Evolutionary conservation across 2,113 vertebrate genomes (phyloP).

Genomic region (Sceloporus tristichus): DNA sequence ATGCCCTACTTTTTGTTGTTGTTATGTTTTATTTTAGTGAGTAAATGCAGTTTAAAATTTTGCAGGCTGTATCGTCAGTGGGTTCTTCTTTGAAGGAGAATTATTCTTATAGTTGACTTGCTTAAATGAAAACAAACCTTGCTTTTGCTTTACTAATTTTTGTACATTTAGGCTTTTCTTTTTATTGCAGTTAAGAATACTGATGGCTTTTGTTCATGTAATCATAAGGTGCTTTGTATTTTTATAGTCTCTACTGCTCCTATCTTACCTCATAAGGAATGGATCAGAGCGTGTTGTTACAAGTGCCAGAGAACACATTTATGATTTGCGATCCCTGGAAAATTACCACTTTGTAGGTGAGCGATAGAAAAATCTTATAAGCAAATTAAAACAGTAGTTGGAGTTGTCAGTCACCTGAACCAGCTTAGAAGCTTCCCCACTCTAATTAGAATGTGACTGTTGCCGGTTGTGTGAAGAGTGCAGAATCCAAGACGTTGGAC

Average conservation of each 20-base stretch:
- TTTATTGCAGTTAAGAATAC: slow-evolving; percentile 38
- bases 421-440: slow-evolving; percentile 84
- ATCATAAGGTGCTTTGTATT: slow-evolving; percentile 81
- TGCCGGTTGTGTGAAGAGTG: slow-evolving; percentile 88
- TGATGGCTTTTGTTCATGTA: slow-evolving; percentile 75
- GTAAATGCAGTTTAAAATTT: slow-evolving; percentile 44
- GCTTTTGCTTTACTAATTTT: slow-evolving; percentile 58
- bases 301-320: slow-evolving; percentile 98
- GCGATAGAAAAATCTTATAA: slow-evolving; percentile 86
- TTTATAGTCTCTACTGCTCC: slow-evolving; percentile 92
- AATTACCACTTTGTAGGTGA: slow-evolving; percentile 99
- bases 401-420: slow-evolving; percentile 86
- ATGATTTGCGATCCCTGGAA: slow-evolving; percentile 98
- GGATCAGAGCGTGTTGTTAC: slow-evolving; percentile 99
- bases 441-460: slow-evolving; percentile 90
- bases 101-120: slow-evolving; percentile 14
- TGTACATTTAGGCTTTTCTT: slow-evolving; percentile 44
- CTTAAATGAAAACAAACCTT: slow-evolving; percentile 32
- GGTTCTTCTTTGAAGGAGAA: background rate
- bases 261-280: slow-evolving; percentile 97
- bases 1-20: slow-evolving; percentile 7
- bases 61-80: background rate
- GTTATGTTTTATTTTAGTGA: slow-evolving; percentile 28
- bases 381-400: slow-evolving; percentile 88
- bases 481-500: slow-evolving; percentile 86